phyloP scores from a whole-genome alignment of 2,797 vertebrate species.

The Syngnathus rostellatus region DNA sequence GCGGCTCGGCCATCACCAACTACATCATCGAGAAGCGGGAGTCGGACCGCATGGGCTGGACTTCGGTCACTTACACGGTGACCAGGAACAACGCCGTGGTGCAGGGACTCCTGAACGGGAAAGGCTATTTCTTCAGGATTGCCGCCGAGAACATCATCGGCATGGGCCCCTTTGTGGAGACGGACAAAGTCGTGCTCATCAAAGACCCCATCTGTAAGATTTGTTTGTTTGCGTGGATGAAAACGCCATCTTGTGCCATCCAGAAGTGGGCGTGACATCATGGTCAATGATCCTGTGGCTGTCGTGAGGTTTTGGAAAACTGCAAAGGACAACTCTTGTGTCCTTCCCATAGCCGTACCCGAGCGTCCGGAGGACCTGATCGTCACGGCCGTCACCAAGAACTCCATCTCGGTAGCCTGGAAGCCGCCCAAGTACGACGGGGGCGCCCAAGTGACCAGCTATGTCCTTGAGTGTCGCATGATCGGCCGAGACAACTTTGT shows the following conservation, averaged over 20 bases:
- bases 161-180: conserved; percentile 92
- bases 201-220: conserved; percentile 89
- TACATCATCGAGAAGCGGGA: conserved; percentile 95
- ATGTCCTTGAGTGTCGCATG: conserved; percentile 86
- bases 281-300: background rate
- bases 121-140: conserved; percentile 94
- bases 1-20: conserved; percentile 93
- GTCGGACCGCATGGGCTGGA: conserved; percentile 91
- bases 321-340: background rate
- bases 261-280: background rate
- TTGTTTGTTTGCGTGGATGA: background rate
- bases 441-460: conserved; percentile 85
- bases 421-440: conserved; percentile 95
- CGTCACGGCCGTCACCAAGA: conserved; percentile 83
- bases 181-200: conserved; percentile 78
- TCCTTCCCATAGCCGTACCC: conserved; percentile 74
- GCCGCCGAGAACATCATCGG: conserved; percentile 97
- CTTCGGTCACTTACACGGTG: conserved; percentile 89
- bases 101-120: conserved; percentile 86
- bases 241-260: background rate
- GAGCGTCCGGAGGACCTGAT: conserved; percentile 93
- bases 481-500: conserved; percentile 85
- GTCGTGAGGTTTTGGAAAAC: background rate
- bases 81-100: conserved; percentile 91
- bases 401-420: conserved; percentile 85